phyloP scores from a whole-genome alignment of 2,113 vertebrate genomes.

The Phaethon lepturus region DNA sequence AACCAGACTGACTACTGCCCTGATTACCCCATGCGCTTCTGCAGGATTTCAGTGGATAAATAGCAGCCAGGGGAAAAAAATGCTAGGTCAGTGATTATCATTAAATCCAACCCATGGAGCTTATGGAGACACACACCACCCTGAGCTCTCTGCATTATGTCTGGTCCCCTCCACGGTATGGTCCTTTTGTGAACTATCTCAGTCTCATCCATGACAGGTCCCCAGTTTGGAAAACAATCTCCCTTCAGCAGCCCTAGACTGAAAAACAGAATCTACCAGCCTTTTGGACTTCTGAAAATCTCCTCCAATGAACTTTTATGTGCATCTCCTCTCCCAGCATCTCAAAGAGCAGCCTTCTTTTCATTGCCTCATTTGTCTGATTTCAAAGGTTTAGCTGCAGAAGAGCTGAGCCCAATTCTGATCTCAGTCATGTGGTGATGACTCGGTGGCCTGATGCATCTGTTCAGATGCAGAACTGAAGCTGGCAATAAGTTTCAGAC shows the following conservation, averaged over 20 bases:
- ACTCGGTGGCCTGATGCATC: not conserved
- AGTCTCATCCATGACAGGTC: not conserved
- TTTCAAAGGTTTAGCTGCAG: not conserved
- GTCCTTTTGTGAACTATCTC: not conserved
- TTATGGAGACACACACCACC: not conserved
- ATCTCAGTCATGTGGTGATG: not conserved
- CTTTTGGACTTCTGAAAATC: not conserved
- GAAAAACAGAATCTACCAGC: not conserved
- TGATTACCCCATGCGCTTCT: accelerated
- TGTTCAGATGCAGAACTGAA: not conserved
- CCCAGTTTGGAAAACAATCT: not conserved
- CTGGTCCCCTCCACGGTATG: accelerated
- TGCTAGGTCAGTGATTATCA: not conserved
- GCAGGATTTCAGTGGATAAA: not conserved
- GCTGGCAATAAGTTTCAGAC: not conserved
- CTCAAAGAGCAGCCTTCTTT: not conserved
- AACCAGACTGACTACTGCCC: not conserved
- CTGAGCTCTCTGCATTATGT: not conserved
- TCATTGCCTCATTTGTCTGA: not conserved
- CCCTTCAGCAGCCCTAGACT: not conserved
- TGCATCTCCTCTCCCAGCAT: not conserved
- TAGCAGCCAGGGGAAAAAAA: not conserved
- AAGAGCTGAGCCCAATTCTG: not conserved
- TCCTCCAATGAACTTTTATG: not conserved
- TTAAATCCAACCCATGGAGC: not conserved